Evolutionary conservation across 1,140 invertebrate genomes (phyloP), one percentile per base, ranked within the genome.

Genomic region (Heliconius hewitsoni): DNA sequence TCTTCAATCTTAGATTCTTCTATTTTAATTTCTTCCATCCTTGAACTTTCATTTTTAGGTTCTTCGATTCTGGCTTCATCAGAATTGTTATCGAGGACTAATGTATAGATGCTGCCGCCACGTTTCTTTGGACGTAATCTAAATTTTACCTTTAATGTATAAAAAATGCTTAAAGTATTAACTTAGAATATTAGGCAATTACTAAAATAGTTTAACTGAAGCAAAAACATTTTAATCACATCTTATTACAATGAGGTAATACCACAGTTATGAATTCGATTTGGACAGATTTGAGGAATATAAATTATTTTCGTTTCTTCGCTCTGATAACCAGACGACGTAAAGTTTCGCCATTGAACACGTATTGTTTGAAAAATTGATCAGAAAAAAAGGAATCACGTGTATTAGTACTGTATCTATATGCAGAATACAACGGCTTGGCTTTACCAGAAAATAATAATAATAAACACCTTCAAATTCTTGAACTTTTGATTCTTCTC

Each of bases 391-490:
- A 46, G 42, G 11, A 46, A 46, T 4, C 42, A 13, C 50, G 50
- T 52, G 1, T 52, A 52, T 52, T 52, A 18, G 6, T 52, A 52
- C 18, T 8, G 18, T 18, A 19, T 8, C 50, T 19, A 57, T 23
- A 9, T n/a, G 55, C n/a, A 57, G 8, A 8, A 57, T 8, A 57
- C 6, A 52, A 6, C 2, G 18, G 42, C 13, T 46, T 57, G 55
- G 23, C 19, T 3, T 19, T 60, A 60, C 42, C 13, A 60, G 9
- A n/a, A 27, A n/a, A 23, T 23, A 9, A 60, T 23, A 2, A 11
- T n/a, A 60, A 23, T 60, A 75, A n/a, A 52, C 72, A 93, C 93
- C 91, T 94, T 94, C 13, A 94, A 81, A 86, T 94, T 92, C 72
- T 91, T 93, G 83, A 92, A 93, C 75, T 92, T 91, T 1, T 76